Evolutionary conservation across 2,113 vertebrate species (phyloP).

Genomic region (Lynx canadensis): DNA sequence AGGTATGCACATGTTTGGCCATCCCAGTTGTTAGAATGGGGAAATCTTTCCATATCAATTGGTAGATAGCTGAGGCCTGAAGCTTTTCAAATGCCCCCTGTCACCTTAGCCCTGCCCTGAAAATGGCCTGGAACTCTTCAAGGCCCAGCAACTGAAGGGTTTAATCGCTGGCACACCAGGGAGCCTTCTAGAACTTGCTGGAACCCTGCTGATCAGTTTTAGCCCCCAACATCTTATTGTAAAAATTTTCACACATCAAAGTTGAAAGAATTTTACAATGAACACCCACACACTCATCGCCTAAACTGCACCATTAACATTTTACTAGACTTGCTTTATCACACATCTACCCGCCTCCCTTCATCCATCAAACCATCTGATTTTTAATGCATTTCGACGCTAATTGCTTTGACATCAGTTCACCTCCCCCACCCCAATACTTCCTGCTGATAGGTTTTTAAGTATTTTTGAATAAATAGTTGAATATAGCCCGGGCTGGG

Average conservation of each 20-base stretch:
- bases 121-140: background rate
- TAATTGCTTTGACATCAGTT: background rate
- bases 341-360: background rate
- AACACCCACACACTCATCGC: background rate
- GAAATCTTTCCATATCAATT: background rate
- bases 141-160: background rate
- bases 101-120: background rate
- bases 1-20: background rate
- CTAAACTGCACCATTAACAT: background rate
- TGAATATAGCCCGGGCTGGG: background rate
- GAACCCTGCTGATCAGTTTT: background rate
- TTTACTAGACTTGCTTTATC: constrained; percentile 28
- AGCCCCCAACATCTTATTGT: constrained; percentile 26
- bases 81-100: background rate
- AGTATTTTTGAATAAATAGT: constrained; percentile 30
- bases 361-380: background rate
- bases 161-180: background rate
- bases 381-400: constrained; percentile 41
- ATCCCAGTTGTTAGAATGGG: background rate
- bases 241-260: background rate
- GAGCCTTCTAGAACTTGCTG: background rate
- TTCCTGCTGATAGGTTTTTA: background rate
- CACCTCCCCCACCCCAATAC: background rate
- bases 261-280: background rate
- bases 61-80: background rate